These are phyloP conservation scores for Aphidius gifuensis DNA, from an alignment of 1,140 invertebrate genomes.

Conservation along the genomic window DNA sequence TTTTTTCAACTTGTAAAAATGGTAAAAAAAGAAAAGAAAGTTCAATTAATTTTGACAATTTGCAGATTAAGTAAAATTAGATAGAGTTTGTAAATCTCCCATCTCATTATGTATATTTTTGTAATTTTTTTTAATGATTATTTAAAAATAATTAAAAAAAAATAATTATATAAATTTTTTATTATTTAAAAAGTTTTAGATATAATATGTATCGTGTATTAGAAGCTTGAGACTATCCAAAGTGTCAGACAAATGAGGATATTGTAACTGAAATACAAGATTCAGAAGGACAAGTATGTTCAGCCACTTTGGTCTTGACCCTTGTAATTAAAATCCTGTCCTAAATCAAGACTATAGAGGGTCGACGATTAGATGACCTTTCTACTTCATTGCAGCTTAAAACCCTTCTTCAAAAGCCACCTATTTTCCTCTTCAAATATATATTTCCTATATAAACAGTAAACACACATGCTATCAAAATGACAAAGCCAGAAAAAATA, in stretches of 20 bases:
- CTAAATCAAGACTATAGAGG: conserved; percentile 44
- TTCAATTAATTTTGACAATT: too few relatives aligned
- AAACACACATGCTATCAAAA: background rate
- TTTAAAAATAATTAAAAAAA: too few relatives aligned
- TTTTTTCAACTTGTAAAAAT: too few relatives aligned
- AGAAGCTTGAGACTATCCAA: background rate
- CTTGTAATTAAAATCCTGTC: conserved; percentile 48
- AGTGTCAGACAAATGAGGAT: conserved; percentile 27
- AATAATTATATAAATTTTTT: too few relatives aligned
- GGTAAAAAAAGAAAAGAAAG: too few relatives aligned
- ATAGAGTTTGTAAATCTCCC: too few relatives aligned
- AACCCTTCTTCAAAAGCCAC: conserved; percentile 23
- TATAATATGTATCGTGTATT: too few relatives aligned
- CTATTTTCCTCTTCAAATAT: conserved; percentile 12
- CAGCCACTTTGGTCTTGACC: conserved; percentile 35
- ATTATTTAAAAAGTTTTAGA: too few relatives aligned
- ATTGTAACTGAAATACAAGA: conserved; percentile 23
- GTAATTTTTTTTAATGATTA: too few relatives aligned
- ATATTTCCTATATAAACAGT: background rate
- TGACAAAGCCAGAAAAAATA: background rate
- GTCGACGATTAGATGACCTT: conserved; percentile 35
- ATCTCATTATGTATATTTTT: too few relatives aligned
- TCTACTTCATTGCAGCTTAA: conserved; percentile 29
- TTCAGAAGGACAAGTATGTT: conserved; percentile 1
- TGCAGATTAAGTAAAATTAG: too few relatives aligned